These are phyloP conservation scores for Toxotes jaculatrix DNA, from an alignment of 2,113 vertebrate genomes.

Conservation along the genomic window DNA sequence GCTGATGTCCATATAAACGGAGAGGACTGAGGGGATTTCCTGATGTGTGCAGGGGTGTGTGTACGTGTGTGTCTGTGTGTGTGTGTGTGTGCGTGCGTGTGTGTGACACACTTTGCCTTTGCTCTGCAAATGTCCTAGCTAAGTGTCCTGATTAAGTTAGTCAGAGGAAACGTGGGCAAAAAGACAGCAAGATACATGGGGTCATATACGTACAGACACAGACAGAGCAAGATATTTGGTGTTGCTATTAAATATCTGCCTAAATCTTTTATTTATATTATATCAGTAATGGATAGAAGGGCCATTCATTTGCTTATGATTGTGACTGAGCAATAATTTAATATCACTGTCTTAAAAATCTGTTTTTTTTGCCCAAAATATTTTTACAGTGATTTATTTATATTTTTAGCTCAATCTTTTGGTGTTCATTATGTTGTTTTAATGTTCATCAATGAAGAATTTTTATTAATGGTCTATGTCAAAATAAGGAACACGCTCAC, in stretches of 20 bases:
- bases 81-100: constrained; percentile 4
- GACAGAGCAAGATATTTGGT: neutral
- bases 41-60: constrained; percentile 33
- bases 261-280: neutral
- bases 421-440: neutral
- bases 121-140: constrained; percentile 65
- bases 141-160: constrained; percentile 78
- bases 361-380: neutral
- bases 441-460: neutral
- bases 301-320: neutral
- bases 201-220: constrained; percentile 1
- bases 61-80: neutral
- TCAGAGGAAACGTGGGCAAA: constrained; percentile 54
- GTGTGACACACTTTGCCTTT: constrained; percentile 68
- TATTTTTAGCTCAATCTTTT: neutral
- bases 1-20: constrained; percentile 28
- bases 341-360: neutral
- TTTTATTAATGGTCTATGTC: neutral
- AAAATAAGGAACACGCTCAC: neutral
- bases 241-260: neutral
- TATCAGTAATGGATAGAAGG: neutral
- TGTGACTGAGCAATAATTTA: neutral
- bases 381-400: neutral
- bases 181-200: neutral
- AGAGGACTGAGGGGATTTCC: constrained; percentile 72